A percentile compares a stretch with the other conserved stretches of the same genome.
phyloP scores from a whole-genome alignment of 2,888 invertebrate genomes.

The Rhogogaster chlorosoma region DNA sequence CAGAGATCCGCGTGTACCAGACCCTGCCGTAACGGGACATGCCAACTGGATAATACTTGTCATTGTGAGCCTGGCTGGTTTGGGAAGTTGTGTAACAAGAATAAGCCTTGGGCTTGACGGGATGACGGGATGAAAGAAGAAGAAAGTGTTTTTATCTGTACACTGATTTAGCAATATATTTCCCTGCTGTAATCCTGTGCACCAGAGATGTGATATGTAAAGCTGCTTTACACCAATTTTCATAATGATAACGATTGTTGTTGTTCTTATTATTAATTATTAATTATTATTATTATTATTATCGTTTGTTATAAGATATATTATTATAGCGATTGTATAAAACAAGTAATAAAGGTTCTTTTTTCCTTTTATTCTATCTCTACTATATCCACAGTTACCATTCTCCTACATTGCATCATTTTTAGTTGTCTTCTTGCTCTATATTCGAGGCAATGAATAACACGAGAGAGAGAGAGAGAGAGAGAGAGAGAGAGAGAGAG shows the following conservation, averaged over 20 bases:
- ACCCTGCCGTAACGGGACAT: slow-evolving; percentile 89
- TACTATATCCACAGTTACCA: neutral
- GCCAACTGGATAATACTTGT: slow-evolving; percentile 85
- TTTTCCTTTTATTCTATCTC: slow-evolving; percentile 36
- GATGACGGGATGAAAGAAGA: neutral
- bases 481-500: too few relatives aligned
- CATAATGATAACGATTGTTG: slow-evolving; percentile 67
- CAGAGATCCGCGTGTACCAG: slow-evolving; percentile 86
- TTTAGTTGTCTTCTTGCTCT: neutral
- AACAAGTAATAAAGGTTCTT: slow-evolving; percentile 61
- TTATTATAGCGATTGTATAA: slow-evolving; percentile 71
- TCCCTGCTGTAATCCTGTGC: slow-evolving; percentile 55
- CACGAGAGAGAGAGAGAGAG: neutral
- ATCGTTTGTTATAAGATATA: slow-evolving; percentile 69
- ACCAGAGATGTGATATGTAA: slow-evolving; percentile 77
- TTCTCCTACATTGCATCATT: neutral
- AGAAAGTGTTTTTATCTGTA: neutral
- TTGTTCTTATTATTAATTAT: slow-evolving; percentile 67
- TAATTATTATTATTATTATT: slow-evolving; percentile 70
- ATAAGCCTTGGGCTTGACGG: slow-evolving; percentile 79
- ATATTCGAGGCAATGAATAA: neutral
- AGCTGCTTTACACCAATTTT: slow-evolving; percentile 74
- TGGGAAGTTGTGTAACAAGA: slow-evolving; percentile 89
- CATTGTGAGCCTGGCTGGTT: slow-evolving; percentile 91
- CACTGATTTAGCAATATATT: slow-evolving; percentile 40